These are phyloP conservation scores for Thyatira batis DNA, from an alignment of 2,888 invertebrate species.

Conservation along the genomic window DNA sequence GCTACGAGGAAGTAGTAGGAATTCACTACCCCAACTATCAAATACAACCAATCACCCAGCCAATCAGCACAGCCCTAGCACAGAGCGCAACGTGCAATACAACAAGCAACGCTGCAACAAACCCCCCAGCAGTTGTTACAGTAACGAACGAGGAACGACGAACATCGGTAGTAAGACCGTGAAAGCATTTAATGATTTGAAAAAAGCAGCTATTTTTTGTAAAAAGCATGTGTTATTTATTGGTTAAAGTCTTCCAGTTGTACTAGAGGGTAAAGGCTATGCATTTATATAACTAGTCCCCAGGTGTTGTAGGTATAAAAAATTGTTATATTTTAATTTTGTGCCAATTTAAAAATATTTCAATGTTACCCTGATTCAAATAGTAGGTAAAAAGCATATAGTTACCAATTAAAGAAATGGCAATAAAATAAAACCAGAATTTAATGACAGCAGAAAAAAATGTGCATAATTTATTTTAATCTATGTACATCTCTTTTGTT, in stretches of 20 bases:
- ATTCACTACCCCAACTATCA: constrained; percentile 66
- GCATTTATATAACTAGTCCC: constrained; percentile 43
- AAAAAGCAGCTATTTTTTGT: constrained; percentile 14
- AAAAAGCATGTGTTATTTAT: constrained; percentile 16
- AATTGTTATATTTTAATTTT: constrained; percentile 6
- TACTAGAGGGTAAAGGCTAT: constrained; percentile 35
- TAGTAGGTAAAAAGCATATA: no score
- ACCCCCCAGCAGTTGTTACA: constrained; percentile 37
- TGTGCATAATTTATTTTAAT: no score
- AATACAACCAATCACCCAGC: constrained; percentile 64
- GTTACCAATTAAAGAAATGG: no score
- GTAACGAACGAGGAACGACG: constrained; percentile 43
- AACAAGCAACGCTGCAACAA: constrained; percentile 5
- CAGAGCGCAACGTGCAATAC: constrained; percentile 29
- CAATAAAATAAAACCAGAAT: no score
- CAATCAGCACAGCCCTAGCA: constrained; percentile 62
- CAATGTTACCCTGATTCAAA: no score
- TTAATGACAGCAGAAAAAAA: no score
- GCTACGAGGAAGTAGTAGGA: constrained; percentile 76
- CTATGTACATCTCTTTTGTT: no score
- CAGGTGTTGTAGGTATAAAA: constrained; percentile 8
- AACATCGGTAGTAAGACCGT: constrained; percentile 45
- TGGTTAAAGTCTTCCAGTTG: constrained; percentile 38
- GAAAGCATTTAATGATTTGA: constrained; percentile 7
- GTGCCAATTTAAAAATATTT: no score